Evolutionary conservation across 1,140 invertebrate species (phyloP).

Genomic region (Eriocheir sinensis): DNA sequence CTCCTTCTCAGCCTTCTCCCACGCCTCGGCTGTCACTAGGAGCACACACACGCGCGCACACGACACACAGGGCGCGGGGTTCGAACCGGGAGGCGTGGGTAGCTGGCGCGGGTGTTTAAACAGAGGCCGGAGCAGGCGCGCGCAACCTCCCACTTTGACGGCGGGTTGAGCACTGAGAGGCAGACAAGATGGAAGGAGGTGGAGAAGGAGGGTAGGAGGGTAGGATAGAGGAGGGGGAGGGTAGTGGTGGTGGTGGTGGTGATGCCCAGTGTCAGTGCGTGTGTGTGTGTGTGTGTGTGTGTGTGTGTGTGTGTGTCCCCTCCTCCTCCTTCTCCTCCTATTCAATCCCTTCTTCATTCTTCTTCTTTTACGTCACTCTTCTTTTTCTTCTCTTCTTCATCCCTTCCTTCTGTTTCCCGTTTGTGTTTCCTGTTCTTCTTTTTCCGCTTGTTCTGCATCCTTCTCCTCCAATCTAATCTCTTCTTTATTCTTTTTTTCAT

Average conservation of each 20-base stretch:
- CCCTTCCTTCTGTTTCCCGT: too few relatives aligned
- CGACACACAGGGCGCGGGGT: neutral
- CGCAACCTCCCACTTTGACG: neutral
- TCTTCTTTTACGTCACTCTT: too few relatives aligned
- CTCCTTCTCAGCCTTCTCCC: neutral
- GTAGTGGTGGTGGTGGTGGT: constrained; percentile 2
- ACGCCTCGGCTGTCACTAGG: too few relatives aligned
- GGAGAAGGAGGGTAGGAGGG: neutral
- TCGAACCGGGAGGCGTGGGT: neutral
- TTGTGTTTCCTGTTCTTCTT: too few relatives aligned
- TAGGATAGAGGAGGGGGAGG: neutral
- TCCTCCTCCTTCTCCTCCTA: neutral
- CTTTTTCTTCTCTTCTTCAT: neutral
- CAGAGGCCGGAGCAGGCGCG: neutral
- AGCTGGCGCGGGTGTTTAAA: neutral
- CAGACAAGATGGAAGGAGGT: neutral
- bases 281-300: neutral
- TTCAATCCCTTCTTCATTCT: neutral
- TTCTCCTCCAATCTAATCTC: too few relatives aligned
- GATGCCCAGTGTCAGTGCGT: too few relatives aligned
- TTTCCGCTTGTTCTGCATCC: too few relatives aligned
- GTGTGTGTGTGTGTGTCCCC: neutral
- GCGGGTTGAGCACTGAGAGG: neutral
- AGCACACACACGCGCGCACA: neutral
- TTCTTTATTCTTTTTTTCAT: too few relatives aligned